Evolutionary conservation across 2,888 invertebrate genomes (phyloP).

Genomic region (Rhorus exstirpatorius): DNA sequence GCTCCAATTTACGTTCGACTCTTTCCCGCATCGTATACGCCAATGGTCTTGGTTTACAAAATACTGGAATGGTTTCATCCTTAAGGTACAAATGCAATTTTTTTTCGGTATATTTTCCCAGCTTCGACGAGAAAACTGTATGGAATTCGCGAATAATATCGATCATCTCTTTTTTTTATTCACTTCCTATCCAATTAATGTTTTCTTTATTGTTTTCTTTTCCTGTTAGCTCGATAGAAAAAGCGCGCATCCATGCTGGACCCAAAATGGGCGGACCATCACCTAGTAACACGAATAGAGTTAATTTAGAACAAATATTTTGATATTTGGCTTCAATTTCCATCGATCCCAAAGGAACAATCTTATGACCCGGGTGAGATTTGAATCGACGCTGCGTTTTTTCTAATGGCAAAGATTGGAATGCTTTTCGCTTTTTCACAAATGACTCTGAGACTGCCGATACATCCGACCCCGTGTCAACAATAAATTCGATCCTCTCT

Average conservation of each 20-base stretch:
- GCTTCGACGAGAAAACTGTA: constrained; percentile 17
- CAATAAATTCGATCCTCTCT: constrained; percentile 49
- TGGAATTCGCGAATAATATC: constrained; percentile 11
- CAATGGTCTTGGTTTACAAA: constrained; percentile 15
- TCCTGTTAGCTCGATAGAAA: constrained; percentile 17
- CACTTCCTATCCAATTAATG: constrained; percentile 6
- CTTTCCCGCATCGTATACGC: not conserved
- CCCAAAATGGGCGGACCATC: constrained; percentile 60
- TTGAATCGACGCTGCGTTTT: constrained; percentile 36
- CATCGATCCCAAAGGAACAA: constrained; percentile 44
- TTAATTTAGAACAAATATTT: constrained; percentile 7
- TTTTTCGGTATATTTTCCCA: constrained; percentile 10
- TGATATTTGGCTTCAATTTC: constrained; percentile 32
- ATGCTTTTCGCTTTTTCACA: not conserved
- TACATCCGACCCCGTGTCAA: constrained; percentile 69
- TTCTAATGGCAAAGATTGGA: not conserved
- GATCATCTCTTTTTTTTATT: not conserved
- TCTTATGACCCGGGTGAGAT: constrained; percentile 57
- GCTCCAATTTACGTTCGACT: not conserved
- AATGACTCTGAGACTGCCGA: constrained; percentile 56
- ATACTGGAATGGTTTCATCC: not conserved
- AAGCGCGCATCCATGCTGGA: constrained; percentile 52
- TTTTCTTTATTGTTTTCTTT: not conserved
- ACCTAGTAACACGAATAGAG: constrained; percentile 62
- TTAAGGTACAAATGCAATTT: not conserved